Conservation (phyloP, 2,797 vertebrate species). For the Discoglossus pictus region DNA sequence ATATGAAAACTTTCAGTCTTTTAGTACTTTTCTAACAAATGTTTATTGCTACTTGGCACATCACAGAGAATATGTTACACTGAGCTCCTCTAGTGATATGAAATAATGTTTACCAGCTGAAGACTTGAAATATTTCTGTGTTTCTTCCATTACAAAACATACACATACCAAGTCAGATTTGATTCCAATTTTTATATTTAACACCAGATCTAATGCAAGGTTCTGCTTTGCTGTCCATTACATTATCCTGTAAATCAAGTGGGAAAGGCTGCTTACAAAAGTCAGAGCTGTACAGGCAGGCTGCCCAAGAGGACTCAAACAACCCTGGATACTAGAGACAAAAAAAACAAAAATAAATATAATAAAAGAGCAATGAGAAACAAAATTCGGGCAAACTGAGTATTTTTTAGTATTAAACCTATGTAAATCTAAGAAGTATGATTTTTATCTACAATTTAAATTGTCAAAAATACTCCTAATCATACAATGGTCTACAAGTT, state of each 20-base stretch:
- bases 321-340: neutral
- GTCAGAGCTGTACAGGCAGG: neutral
- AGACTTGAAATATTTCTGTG: constrained; percentile 5
- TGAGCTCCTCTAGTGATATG: constrained; percentile 4
- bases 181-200: neutral
- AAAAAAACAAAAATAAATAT: too few relatives aligned
- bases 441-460: too few relatives aligned
- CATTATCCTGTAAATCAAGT: neutral
- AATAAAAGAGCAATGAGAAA: too few relatives aligned
- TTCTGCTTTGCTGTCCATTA: neutral
- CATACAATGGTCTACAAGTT: too few relatives aligned
- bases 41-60: neutral
- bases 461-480: too few relatives aligned
- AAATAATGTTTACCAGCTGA: constrained; percentile 14
- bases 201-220: neutral
- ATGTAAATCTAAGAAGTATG: too few relatives aligned
- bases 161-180: neutral
- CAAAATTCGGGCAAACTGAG: too few relatives aligned
- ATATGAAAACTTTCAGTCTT: too few relatives aligned
- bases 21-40: neutral
- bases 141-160: constrained; percentile 3
- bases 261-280: neutral
- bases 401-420: too few relatives aligned
- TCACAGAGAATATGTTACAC: neutral
- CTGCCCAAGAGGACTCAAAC: neutral